phyloP scores from a whole-genome alignment of 1,140 invertebrate species.

The Bilobella aurantiaca region DNA sequence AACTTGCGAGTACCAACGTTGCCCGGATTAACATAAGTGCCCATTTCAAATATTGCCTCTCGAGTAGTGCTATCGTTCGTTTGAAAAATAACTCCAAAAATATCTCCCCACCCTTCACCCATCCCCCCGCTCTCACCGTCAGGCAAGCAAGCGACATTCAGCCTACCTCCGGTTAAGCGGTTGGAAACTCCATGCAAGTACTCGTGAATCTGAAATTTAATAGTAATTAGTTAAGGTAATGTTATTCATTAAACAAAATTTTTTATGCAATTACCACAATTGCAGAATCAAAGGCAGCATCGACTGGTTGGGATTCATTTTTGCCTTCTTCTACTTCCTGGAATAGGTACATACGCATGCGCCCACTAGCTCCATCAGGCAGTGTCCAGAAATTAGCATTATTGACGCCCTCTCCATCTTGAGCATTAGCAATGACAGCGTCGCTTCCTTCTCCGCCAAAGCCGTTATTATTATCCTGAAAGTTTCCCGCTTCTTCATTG shows the following conservation, averaged over 20 bases:
- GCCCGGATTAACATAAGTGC: not conserved
- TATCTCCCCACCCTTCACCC: conserved; percentile 8
- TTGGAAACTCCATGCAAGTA: not conserved
- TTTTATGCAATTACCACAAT: not conserved
- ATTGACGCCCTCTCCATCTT: conserved; percentile 6
- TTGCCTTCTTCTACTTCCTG: not conserved
- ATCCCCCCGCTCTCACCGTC: not conserved
- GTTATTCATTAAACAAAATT: not conserved
- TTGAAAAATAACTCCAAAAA: not conserved
- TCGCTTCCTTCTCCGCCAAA: not conserved
- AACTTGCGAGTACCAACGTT: too few species aligned
- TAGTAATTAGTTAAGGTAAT: not conserved
- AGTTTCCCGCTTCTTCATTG: conserved; percentile 7
- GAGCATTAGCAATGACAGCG: not conserved
- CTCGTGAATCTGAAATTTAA: not conserved
- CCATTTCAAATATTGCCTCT: not conserved
- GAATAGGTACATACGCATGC: conserved; percentile 11
- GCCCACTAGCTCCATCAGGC: not conserved
- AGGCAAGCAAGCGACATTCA: not conserved
- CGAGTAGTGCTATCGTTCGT: not conserved
- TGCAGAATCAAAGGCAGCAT: not conserved
- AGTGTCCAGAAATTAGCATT: conserved; percentile 11
- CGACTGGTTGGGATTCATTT: not conserved
- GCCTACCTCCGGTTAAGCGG: not conserved
- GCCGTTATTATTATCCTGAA: conserved; percentile 2